Evolutionary conservation across 2,113 vertebrate genomes (phyloP), one percentile per base, ranked within the genome.

Genomic region (Nasalis larvatus): DNA sequence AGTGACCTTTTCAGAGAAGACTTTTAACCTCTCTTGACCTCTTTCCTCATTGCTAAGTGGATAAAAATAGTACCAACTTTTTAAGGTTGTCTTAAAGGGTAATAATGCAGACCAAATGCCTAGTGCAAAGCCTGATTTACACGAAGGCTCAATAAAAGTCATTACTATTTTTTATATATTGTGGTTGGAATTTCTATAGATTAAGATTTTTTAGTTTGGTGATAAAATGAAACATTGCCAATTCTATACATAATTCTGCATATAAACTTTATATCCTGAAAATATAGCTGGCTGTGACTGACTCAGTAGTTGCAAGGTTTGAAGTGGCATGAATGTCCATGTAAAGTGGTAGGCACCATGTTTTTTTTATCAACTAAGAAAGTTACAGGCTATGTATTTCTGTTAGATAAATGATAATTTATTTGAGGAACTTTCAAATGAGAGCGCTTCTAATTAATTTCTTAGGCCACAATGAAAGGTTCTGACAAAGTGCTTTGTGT

Each of bases 401-500:
- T 89, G 2, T n/a, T 52, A 84, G 23, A 27, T 54, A 74, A 80
- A 47, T 77, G 32, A 49, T 30, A 91, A 66, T 14, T 74, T 66
- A 76, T 66, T 74, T 95, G 37, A 52, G 42, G 21, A 69, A 76
- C 68, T 86, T 94, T 60, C 58, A 76, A 27, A 45, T 60, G 49
- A 81, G 69, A 89, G 56, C 56, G 32, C 74, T 94, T 52, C 73
- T 58, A 76, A 91, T 97, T 35, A 52, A 63, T 76, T 93, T 87
- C 60, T 91, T 21, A 84, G 60, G 71, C 21, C 13, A 11, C 35
- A 45, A 20, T 74, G 56, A 86, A 86, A 32, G 40, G 6, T 86
- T 90, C 74, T 89, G 17, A 97, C 58, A 92, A 81, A 93, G 49
- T 97, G 17, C 60, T 81, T 94, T 88, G n/a, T 20, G 88, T 91